These are phyloP conservation scores for Ammodytes marinus DNA, from an alignment of 2,113 vertebrate species.

Conservation along the genomic window DNA sequence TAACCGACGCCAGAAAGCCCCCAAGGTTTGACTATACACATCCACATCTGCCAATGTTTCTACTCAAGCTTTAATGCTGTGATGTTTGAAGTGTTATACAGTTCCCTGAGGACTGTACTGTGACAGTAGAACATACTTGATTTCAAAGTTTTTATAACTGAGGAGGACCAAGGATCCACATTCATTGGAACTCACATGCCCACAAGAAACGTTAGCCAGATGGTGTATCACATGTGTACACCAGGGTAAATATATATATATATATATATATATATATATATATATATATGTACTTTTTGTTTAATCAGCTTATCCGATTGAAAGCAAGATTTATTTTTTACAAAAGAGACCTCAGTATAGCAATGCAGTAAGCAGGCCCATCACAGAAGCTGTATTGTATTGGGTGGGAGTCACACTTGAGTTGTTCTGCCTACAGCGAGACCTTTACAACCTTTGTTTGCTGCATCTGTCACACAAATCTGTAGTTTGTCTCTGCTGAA, in stretches of 20 bases:
- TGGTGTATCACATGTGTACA: not conserved
- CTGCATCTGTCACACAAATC: slow-evolving; percentile 12
- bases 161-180: not conserved
- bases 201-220: not conserved
- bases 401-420: not conserved
- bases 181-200: not conserved
- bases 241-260: too few relatives aligned
- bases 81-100: not conserved
- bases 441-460: not conserved
- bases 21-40: not conserved
- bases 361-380: not conserved
- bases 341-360: not conserved
- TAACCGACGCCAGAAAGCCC: not conserved
- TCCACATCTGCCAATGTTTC: slow-evolving; percentile 1
- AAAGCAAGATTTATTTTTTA: not conserved
- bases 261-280: too few relatives aligned
- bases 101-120: slow-evolving; percentile 1
- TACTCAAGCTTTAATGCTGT: not conserved
- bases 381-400: not conserved
- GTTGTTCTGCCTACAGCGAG: not conserved
- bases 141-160: not conserved
- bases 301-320: not conserved
- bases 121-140: not conserved
- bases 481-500: not conserved
- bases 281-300: not conserved